phyloP scores from a whole-genome alignment of 1,140 invertebrate genomes.

The Parapsyche elsis region DNA sequence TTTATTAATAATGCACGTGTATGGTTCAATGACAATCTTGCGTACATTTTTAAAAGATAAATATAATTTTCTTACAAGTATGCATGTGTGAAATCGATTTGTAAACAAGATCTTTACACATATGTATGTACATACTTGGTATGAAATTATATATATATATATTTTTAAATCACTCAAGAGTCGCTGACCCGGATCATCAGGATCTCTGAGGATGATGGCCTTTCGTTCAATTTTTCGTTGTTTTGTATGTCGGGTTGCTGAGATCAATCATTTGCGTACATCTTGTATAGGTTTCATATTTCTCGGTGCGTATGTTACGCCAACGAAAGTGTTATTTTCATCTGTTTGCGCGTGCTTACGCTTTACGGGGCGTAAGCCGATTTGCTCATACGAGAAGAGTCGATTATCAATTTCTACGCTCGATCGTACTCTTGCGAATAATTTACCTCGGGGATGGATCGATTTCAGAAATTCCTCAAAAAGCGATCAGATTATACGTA shows the following conservation, averaged over 20 bases:
- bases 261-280: not conserved
- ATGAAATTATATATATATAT: too few relatives aligned
- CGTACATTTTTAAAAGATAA: too few relatives aligned
- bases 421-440: not conserved
- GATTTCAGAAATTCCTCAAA: not conserved
- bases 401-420: constrained; percentile 36
- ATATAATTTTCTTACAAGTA: too few relatives aligned
- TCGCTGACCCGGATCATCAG: not conserved
- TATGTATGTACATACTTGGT: too few relatives aligned
- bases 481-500: too few relatives aligned
- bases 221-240: not conserved
- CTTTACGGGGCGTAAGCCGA: constrained; percentile 14
- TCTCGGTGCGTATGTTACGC: not conserved
- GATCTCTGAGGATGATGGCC: not conserved
- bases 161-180: not conserved
- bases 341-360: not conserved
- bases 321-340: not conserved
- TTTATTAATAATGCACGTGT: too few relatives aligned
- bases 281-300: not conserved
- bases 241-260: not conserved
- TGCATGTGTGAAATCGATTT: too few relatives aligned
- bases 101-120: too few relatives aligned
- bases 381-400: constrained; percentile 12
- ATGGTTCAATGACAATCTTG: too few relatives aligned
- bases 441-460: not conserved